phyloP scores from a whole-genome alignment of 1,140 invertebrate genomes.

The Pseudomyrmex sp. region DNA sequence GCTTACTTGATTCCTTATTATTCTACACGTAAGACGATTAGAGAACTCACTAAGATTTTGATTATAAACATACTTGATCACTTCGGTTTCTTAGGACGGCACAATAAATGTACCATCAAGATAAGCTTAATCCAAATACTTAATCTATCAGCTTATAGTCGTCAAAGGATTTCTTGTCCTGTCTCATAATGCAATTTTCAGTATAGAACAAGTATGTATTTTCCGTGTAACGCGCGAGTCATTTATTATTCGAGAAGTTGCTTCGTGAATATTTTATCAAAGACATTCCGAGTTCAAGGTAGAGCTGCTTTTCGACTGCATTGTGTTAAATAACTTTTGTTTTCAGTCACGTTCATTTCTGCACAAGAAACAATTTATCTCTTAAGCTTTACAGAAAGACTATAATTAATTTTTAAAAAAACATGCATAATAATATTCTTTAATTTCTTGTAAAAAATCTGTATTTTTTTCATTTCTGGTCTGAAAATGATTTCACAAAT shows the following conservation, averaged over 20 bases:
- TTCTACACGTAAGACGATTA: slow-evolving; percentile 3
- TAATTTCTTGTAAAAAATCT: not conserved
- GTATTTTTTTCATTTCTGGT: slow-evolving; percentile 25
- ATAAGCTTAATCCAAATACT: slow-evolving; percentile 53
- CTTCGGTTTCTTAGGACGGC: slow-evolving; percentile 14
- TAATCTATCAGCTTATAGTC: slow-evolving; percentile 61
- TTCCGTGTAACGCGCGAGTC: not conserved
- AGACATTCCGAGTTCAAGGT: slow-evolving; percentile 9
- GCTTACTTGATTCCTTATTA: not conserved
- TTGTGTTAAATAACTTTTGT: slow-evolving; percentile 34
- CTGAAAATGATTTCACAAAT: not conserved
- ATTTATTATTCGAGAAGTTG: slow-evolving; percentile 63
- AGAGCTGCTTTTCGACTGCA: slow-evolving; percentile 9
- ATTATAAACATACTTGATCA: slow-evolving; percentile 6
- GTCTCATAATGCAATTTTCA: slow-evolving; percentile 64
- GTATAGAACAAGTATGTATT: not conserved
- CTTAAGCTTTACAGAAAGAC: not conserved
- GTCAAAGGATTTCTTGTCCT: slow-evolving; percentile 63
- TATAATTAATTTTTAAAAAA: not conserved
- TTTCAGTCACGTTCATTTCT: not conserved
- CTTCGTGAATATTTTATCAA: slow-evolving; percentile 65
- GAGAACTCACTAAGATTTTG: not conserved
- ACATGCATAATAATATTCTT: not conserved
- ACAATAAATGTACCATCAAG: slow-evolving; percentile 37
- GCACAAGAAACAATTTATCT: not conserved